Percentiles rank a stretch among this genome's conserved stretches.
Evolutionary conservation across 2,888 invertebrate genomes (phyloP).

Genomic region (Diarsia dahlii): DNA sequence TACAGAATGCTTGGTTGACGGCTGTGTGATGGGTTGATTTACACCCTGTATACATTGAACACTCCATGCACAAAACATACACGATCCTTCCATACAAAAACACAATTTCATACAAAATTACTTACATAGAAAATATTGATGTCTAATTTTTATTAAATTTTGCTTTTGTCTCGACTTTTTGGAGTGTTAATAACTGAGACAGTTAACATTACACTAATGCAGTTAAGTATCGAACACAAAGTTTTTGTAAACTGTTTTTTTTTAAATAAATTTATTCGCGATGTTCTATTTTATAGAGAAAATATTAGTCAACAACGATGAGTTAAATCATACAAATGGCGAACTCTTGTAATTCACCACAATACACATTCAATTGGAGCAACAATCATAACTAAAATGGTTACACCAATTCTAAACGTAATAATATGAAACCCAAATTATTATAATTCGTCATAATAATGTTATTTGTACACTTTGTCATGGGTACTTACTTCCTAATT

Average conservation of each 20-base stretch:
- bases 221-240: no score
- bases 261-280: no score
- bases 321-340: slow-evolving; percentile 10
- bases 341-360: slow-evolving; percentile 6
- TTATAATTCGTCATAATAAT: slow-evolving; percentile 8
- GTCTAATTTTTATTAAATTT: no score
- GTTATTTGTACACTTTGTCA: slow-evolving; percentile 3
- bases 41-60: no score
- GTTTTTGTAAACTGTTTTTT: not conserved
- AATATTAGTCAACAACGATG: slow-evolving; percentile 10
- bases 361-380: slow-evolving; percentile 16
- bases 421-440: slow-evolving; percentile 2
- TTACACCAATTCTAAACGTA: not conserved
- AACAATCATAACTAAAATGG: not conserved
- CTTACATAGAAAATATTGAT: not conserved
- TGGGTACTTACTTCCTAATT: not conserved
- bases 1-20: no score
- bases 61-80: not conserved
- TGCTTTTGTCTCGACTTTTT: no score
- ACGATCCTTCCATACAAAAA: not conserved
- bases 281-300: not conserved
- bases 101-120: not conserved
- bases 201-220: no score
- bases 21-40: no score
- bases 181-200: no score